Conservation (phyloP, 1,140 invertebrate genomes). For the Temnothorax longispinosus region DNA sequence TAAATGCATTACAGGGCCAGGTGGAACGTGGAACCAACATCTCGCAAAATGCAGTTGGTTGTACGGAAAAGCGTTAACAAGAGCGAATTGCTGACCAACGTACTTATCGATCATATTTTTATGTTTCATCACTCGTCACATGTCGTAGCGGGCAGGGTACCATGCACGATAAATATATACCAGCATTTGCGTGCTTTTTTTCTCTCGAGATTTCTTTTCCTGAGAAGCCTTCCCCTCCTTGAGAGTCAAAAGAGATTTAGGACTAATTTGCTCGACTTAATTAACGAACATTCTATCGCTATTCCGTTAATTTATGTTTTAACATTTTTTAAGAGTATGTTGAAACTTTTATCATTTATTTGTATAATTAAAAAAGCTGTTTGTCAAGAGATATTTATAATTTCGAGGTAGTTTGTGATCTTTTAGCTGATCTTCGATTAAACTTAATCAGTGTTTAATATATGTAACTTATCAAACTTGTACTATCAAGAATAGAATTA, state of each 20-base stretch:
- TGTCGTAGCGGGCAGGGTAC: neutral
- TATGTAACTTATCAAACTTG: neutral
- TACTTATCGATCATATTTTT: neutral
- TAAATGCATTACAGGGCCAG: slow-evolving; percentile 7
- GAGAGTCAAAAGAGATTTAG: neutral
- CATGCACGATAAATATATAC: neutral
- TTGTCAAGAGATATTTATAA: neutral
- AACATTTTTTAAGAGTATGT: neutral
- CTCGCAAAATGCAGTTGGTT: too few species aligned
- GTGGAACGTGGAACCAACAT: neutral
- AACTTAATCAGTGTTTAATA: neutral
- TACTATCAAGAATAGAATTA: neutral
- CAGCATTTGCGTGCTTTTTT: neutral
- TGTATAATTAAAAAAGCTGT: neutral
- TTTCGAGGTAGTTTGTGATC: neutral
- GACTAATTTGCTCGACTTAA: neutral
- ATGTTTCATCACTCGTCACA: neutral
- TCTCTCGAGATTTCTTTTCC: neutral
- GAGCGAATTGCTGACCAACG: too few species aligned
- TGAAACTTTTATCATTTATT: neutral
- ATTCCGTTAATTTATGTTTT: neutral
- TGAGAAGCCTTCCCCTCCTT: neutral
- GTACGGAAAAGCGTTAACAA: too few species aligned
- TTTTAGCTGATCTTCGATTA: neutral
- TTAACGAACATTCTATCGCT: too few species aligned